phyloP scores from a whole-genome alignment of 2,888 invertebrate genomes.

The Eupithecia tripunctaria region DNA sequence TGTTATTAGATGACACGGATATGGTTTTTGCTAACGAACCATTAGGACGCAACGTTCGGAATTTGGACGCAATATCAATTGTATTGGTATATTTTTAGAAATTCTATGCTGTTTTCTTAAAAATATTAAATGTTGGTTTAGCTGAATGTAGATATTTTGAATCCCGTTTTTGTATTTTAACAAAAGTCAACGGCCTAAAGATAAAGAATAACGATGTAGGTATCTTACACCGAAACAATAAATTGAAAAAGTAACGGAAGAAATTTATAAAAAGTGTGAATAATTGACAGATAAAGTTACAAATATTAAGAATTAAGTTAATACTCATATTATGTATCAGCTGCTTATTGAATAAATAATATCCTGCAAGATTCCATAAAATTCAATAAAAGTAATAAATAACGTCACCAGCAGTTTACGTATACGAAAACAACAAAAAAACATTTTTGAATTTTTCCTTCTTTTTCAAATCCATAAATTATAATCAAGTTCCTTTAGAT shows the following conservation, averaged over 20 bases:
- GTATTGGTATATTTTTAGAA: not conserved
- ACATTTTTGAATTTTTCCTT: not conserved
- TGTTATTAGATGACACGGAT: conserved; percentile 36
- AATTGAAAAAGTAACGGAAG: not conserved
- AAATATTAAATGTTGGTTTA: not conserved
- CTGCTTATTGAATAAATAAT: not conserved
- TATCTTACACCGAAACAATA: not conserved
- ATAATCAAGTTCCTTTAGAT: not conserved
- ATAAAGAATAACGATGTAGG: not conserved
- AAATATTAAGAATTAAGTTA: not conserved
- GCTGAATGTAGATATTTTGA: not conserved
- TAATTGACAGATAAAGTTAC: conserved; percentile 3
- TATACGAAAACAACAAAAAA: not conserved
- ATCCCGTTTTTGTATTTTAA: not conserved
- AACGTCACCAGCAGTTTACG: not conserved
- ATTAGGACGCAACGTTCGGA: not conserved
- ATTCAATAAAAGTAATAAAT: not conserved
- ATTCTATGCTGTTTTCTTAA: not conserved
- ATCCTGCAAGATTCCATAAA: not conserved
- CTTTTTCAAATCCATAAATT: not conserved
- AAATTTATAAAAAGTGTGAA: not conserved
- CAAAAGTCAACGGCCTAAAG: not conserved
- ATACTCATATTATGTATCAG: not conserved
- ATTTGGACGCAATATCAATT: not conserved
- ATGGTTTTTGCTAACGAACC: conserved; percentile 29